A percentile compares a stretch with the other conserved stretches of the same genome.
phyloP scores from a whole-genome alignment of 2,113 vertebrate genomes.

The Rhadina sibilatrix region DNA sequence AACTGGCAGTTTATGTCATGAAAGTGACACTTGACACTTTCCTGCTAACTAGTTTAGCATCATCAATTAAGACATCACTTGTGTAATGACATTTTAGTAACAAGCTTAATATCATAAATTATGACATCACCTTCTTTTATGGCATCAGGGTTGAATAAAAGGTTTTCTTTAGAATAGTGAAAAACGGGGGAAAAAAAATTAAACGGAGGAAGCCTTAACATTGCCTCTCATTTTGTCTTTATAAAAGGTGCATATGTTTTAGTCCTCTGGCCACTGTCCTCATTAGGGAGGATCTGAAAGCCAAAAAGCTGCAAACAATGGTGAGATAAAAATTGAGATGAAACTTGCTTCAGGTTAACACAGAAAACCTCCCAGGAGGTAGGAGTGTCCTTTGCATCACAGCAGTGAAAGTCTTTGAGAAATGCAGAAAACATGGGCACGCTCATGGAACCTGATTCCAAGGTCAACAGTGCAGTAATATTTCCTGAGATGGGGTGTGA shows the following conservation, averaged over 20 bases:
- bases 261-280: not conserved
- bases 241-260: not conserved
- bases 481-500: not conserved
- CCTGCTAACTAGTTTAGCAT: constrained; percentile 62
- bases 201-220: not conserved
- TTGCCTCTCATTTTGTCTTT: not conserved
- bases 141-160: constrained; percentile 36
- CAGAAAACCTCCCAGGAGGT: not conserved
- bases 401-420: constrained; percentile 38
- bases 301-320: not conserved
- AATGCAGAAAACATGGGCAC: not conserved
- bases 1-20: constrained; percentile 77
- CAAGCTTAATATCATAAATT: constrained; percentile 63
- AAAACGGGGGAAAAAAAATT: not conserved
- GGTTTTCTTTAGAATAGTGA: not conserved
- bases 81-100: constrained; percentile 69
- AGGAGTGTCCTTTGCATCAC: constrained; percentile 16
- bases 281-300: not conserved
- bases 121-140: constrained; percentile 72
- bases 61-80: constrained; percentile 76
- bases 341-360: not conserved
- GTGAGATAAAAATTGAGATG: not conserved
- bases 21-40: constrained; percentile 75
- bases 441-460: not conserved
- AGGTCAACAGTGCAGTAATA: not conserved